A percentile compares a stretch with the other conserved stretches of the same genome.
phyloP scores from a whole-genome alignment of 2,888 invertebrate species.

The Meteorus colon region DNA sequence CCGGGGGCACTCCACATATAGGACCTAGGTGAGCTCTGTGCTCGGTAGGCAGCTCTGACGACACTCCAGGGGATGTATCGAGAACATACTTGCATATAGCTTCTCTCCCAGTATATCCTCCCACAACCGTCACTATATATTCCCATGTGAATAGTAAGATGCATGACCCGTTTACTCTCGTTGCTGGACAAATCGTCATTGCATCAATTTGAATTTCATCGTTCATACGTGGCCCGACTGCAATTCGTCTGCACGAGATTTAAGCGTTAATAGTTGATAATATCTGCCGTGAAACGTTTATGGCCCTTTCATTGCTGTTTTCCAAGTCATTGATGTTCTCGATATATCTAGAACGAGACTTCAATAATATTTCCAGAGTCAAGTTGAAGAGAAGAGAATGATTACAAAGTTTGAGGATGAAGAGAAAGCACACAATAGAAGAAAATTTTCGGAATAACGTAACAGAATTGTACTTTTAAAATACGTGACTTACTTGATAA shows the following conservation, averaged over 20 bases:
- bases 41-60: constrained; percentile 40
- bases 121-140: constrained; percentile 5
- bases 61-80: constrained; percentile 46
- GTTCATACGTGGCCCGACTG: constrained; percentile 24
- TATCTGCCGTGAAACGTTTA: too few relatives aligned
- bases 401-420: too few relatives aligned
- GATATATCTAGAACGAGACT: too few relatives aligned
- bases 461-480: too few relatives aligned
- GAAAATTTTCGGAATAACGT: too few relatives aligned
- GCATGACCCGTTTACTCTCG: constrained; percentile 22
- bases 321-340: too few relatives aligned
- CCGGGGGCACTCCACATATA: constrained; percentile 13
- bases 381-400: too few relatives aligned
- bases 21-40: background rate
- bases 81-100: constrained; percentile 38
- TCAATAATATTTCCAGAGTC: too few relatives aligned
- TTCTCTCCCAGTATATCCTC: constrained; percentile 1
- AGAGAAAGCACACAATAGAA: too few relatives aligned
- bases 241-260: constrained; percentile 19
- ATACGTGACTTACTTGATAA: too few relatives aligned
- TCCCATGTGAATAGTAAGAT: constrained; percentile 24
- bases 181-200: constrained; percentile 6
- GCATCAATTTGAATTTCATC: constrained; percentile 35
- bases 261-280: background rate
- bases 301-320: too few relatives aligned